Evolutionary conservation across 2,113 vertebrate genomes (phyloP).

Genomic region (Oncorhynchus clarkii): DNA sequence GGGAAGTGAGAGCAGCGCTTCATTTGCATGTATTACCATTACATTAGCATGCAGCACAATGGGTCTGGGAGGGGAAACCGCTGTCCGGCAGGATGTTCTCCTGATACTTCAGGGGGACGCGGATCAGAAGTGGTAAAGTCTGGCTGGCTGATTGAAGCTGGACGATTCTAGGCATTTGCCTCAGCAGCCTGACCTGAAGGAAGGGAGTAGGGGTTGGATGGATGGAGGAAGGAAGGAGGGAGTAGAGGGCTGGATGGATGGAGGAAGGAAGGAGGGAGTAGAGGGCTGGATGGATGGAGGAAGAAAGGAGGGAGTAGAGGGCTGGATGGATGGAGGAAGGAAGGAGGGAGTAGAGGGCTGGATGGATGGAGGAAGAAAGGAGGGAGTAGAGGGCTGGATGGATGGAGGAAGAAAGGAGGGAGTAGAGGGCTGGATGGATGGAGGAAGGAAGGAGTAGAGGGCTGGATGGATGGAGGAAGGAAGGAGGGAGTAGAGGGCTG

Average conservation of each 20-base stretch:
- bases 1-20: slow-evolving; percentile 27
- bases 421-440: no score
- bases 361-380: neutral
- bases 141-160: no score
- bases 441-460: neutral
- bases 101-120: slow-evolving; percentile 25
- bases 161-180: neutral
- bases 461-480: neutral
- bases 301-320: no score
- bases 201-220: neutral
- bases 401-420: neutral
- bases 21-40: slow-evolving; percentile 47
- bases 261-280: no score
- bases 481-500: neutral
- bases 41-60: slow-evolving; percentile 33
- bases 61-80: slow-evolving; percentile 12
- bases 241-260: neutral
- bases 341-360: neutral
- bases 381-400: no score
- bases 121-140: slow-evolving; percentile 12
- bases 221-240: neutral
- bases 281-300: no score
- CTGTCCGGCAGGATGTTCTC: slow-evolving; percentile 24
- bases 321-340: no score
- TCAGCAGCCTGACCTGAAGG: slow-evolving; percentile 17